Evolutionary conservation across 2,113 vertebrate species (phyloP).

Genomic region (Mus musculus): DNA sequence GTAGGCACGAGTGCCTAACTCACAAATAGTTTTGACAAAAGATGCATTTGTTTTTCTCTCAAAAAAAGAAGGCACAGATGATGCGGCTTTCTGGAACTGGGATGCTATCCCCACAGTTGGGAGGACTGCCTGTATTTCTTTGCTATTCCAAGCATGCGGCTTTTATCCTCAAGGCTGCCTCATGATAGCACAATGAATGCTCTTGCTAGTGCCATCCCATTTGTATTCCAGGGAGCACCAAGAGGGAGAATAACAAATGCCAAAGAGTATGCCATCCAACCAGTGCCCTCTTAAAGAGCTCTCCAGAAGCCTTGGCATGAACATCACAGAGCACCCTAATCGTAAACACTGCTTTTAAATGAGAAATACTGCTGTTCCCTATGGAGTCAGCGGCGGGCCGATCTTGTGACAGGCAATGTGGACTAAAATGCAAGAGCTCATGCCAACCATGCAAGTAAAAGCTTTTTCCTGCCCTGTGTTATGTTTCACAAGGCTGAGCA

Average conservation of each 20-base stretch:
- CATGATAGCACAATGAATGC: neutral
- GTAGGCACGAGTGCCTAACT: too few species aligned
- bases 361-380: neutral
- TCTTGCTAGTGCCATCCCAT: neutral
- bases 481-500: neutral
- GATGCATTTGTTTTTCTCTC: neutral
- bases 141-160: neutral
- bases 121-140: neutral
- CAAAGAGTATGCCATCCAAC: neutral
- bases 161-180: neutral
- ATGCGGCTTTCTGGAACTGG: neutral
- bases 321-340: neutral
- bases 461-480: neutral
- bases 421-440: neutral
- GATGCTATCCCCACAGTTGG: neutral
- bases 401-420: neutral
- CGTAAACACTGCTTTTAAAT: neutral
- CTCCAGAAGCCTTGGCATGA: neutral
- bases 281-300: neutral
- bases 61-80: neutral
- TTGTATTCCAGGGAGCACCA: neutral
- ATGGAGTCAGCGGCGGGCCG: neutral
- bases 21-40: neutral
- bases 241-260: neutral
- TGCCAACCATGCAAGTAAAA: neutral